Percentiles rank a stretch among this genome's conserved stretches.
Conservation (phyloP, 2,888 invertebrate genomes). For the Andrena trimmerana region DNA sequence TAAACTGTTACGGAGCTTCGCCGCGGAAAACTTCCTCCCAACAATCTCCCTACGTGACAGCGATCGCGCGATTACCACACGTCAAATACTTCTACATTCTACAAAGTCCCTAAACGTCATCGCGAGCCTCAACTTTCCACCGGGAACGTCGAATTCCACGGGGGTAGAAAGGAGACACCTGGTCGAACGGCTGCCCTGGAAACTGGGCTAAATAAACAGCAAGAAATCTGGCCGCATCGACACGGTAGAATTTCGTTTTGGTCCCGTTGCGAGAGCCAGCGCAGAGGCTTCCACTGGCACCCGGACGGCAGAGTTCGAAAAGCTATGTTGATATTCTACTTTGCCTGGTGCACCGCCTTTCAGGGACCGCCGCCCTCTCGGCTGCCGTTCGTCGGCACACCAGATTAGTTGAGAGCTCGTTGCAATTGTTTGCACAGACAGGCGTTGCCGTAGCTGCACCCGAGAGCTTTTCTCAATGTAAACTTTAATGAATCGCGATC, state of each 20-base stretch:
- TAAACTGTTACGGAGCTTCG: not conserved
- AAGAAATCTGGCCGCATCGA: slow-evolving; percentile 5
- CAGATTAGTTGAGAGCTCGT: slow-evolving; percentile 67
- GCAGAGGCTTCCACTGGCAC: not conserved
- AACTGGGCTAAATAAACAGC: slow-evolving; percentile 10
- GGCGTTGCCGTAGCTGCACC: slow-evolving; percentile 58
- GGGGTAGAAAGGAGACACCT: not conserved
- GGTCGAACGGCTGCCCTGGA: not conserved
- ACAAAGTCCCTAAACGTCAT: too few relatives aligned
- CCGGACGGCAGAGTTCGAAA: slow-evolving; percentile 18
- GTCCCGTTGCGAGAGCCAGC: not conserved
- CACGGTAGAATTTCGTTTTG: not conserved
- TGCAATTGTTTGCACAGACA: slow-evolving; percentile 71
- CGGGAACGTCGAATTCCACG: not conserved
- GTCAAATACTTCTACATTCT: too few relatives aligned
- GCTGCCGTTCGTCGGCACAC: slow-evolving; percentile 44
- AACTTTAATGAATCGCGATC: slow-evolving; percentile 66
- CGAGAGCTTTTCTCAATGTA: slow-evolving; percentile 65
- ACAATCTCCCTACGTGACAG: not conserved
- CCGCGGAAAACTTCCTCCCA: too few relatives aligned
- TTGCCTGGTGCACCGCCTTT: slow-evolving; percentile 27
- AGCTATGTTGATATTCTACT: slow-evolving; percentile 65
- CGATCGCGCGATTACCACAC: not conserved
- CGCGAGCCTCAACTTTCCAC: not conserved
- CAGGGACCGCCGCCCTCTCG: not conserved